phyloP scores from a whole-genome alignment of 2,797 vertebrate genomes.

The Anas flavirostris region DNA sequence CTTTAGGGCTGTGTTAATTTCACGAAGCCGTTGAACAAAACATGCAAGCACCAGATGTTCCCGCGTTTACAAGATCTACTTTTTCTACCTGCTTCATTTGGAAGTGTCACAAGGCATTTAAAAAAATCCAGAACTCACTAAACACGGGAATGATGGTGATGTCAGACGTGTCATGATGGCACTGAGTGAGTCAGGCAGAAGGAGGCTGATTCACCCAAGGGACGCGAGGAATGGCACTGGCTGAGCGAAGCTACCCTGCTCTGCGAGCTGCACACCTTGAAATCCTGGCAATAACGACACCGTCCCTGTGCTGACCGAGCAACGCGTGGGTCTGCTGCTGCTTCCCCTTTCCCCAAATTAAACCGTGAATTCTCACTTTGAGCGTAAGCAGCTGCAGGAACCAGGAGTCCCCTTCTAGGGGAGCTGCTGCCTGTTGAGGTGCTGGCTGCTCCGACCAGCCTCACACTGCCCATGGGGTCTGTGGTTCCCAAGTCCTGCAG shows the following conservation, averaged over 20 bases:
- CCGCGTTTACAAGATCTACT: not conserved
- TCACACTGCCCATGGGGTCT: accelerated
- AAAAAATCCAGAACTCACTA: not conserved
- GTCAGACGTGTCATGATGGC: not conserved
- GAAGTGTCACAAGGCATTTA: conserved; percentile 24
- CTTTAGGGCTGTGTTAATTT: not conserved
- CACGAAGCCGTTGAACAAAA: not conserved
- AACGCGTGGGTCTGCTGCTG: not conserved
- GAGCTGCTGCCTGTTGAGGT: accelerated
- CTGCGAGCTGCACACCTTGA: accelerated
- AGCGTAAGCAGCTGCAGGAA: not conserved
- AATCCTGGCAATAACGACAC: accelerated
- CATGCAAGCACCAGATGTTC: conserved; percentile 11
- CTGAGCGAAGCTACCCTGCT: not conserved
- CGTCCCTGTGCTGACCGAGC: not conserved
- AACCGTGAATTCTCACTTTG: not conserved
- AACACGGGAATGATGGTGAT: not conserved
- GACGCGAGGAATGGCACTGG: not conserved
- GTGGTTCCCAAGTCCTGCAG: not conserved
- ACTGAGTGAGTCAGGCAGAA: not conserved
- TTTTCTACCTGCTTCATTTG: conserved; percentile 23
- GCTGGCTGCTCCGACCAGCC: not conserved
- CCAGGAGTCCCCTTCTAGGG: not conserved
- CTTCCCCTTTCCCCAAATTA: not conserved
- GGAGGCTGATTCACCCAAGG: not conserved